phyloP scores from a whole-genome alignment of 2,797 vertebrate genomes.

The Selene dorsalis region DNA sequence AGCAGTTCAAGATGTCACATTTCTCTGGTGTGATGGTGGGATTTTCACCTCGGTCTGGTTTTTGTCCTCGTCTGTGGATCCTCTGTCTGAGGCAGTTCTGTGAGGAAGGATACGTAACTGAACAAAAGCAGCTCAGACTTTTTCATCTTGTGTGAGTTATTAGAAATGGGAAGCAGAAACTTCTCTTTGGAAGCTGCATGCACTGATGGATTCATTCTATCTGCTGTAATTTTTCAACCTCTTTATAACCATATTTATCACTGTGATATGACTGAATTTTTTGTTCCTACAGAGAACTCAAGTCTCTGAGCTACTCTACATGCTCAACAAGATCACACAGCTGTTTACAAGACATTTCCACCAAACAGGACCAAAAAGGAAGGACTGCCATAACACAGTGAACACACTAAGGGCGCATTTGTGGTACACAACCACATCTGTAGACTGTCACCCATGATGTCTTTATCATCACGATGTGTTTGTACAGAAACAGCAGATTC shows the following conservation, averaged over 20 bases:
- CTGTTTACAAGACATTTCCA: not conserved
- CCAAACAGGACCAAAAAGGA: not conserved
- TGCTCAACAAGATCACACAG: not conserved
- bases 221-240: not conserved
- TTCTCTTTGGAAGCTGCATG: conserved; percentile 24
- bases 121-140: conserved; percentile 16
- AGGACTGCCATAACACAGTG: not conserved
- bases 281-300: too few species aligned
- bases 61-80: conserved; percentile 77
- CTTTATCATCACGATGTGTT: not conserved
- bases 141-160: not conserved
- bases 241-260: not conserved
- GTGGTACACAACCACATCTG: not conserved
- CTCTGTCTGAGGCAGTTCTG: conserved; percentile 78
- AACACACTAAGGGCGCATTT: not conserved
- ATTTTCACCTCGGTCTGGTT: conserved; percentile 80
- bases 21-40: not conserved
- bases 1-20: not conserved
- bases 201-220: too few species aligned
- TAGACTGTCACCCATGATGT: not conserved
- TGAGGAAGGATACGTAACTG: conserved; percentile 18
- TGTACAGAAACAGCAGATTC: not conserved
- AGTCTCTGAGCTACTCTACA: too few species aligned
- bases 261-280: not conserved
- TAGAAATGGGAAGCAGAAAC: conserved; percentile 48